Conservation (phyloP, 2,113 vertebrate genomes). For the Beaufortia kweichowensis region DNA sequence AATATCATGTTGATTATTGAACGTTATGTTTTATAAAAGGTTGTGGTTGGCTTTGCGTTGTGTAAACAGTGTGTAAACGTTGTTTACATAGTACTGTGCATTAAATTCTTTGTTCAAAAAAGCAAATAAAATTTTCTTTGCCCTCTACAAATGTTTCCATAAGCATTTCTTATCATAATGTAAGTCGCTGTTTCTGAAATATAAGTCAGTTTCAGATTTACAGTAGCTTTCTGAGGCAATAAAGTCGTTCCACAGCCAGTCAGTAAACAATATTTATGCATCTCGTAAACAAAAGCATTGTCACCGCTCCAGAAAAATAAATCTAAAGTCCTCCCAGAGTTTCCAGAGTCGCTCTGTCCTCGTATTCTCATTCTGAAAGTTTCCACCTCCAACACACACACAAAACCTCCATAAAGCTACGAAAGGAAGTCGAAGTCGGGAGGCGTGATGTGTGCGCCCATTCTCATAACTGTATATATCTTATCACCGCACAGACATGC, state of each 20-base stretch:
- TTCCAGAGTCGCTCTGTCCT: not conserved
- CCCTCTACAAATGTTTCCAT: no score
- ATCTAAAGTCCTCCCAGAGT: not conserved
- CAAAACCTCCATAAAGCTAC: not conserved
- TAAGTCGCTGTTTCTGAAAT: not conserved
- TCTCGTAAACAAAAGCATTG: not conserved
- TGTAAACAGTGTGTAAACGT: no score
- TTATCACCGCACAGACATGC: not conserved
- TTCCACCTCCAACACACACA: not conserved
- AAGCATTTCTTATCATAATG: not conserved
- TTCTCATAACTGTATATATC: constrained; percentile 9
- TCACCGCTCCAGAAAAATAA: not conserved
- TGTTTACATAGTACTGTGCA: no score
- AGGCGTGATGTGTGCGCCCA: not conserved
- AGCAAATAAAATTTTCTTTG: no score
- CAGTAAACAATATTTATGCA: constrained; percentile 5
- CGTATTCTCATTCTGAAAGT: not conserved
- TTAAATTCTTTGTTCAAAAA: no score
- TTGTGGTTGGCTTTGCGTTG: no score
- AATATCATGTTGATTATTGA: no score
- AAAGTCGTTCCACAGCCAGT: not conserved
- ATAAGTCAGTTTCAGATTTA: not conserved
- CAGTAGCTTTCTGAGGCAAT: not conserved
- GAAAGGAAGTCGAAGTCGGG: constrained; percentile 20
- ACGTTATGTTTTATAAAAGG: no score